Percentiles rank a stretch among this genome's conserved stretches.
These are phyloP conservation scores for Crambe crambe DNA, from an alignment of 37 sponge, comb jelly and placozoan species.

Conservation along the genomic window DNA sequence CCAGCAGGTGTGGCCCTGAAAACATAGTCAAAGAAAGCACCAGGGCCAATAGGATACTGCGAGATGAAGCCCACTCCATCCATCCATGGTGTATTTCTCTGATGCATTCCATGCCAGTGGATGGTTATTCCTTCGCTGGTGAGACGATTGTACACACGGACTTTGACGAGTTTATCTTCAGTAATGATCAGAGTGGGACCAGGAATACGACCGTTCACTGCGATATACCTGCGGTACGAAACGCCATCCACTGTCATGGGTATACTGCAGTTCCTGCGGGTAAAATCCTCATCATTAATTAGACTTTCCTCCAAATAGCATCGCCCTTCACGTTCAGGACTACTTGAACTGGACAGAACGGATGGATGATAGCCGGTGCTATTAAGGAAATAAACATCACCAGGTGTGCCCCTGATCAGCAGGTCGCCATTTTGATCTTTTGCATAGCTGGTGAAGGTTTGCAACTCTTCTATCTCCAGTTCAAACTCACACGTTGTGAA, in stretches of 20 bases:
- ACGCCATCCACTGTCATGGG: slow-evolving; percentile 52
- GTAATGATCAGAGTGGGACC: slow-evolving; percentile 65
- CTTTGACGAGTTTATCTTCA: slow-evolving; percentile 33
- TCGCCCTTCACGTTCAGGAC: background rate
- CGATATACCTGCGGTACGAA: slow-evolving; percentile 40
- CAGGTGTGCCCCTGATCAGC: slow-evolving; percentile 3
- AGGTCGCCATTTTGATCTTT: background rate
- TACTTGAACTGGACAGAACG: no score
- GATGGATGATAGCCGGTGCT: background rate
- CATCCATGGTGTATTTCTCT: slow-evolving; percentile 64
- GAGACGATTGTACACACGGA: slow-evolving; percentile 54
- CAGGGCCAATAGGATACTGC: slow-evolving; percentile 61
- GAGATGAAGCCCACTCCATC: slow-evolving; percentile 76
- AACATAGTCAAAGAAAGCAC: slow-evolving; percentile 42
- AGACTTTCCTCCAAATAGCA: background rate
- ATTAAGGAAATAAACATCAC: background rate
- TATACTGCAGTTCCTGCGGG: slow-evolving; percentile 16
- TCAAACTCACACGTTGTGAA: background rate
- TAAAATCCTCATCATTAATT: background rate
- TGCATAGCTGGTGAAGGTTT: slow-evolving; percentile 10
- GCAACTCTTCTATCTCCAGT: background rate
- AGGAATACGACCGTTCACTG: slow-evolving; percentile 51
- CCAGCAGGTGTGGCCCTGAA: slow-evolving; percentile 70
- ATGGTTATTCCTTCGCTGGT: slow-evolving; percentile 60
- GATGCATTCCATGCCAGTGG: slow-evolving; percentile 86